Conservation (phyloP, 2,113 vertebrate genomes). For the Synchiropus splendidus region DNA sequence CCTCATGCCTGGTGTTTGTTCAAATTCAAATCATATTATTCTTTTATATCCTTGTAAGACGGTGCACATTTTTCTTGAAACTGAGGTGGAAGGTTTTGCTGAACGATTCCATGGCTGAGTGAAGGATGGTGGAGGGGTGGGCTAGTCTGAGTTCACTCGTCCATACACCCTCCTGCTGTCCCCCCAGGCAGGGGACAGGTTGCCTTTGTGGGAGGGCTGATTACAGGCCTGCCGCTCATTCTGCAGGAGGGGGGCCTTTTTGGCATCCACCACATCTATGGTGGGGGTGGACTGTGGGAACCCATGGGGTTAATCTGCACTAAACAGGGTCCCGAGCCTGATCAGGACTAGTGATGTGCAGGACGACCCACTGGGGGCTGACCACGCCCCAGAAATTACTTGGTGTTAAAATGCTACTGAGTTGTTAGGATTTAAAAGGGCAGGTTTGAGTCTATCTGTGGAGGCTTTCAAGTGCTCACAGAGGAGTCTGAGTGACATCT, state of each 20-base stretch:
- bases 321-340: constrained; percentile 30
- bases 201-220: constrained; percentile 32
- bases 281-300: constrained; percentile 12
- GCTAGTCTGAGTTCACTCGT: constrained; percentile 16
- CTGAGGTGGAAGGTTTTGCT: no score
- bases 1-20: no score
- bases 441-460: no score
- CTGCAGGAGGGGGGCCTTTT: constrained; percentile 33
- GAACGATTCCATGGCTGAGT: no score
- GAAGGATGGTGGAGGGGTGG: background rate
- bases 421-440: no score
- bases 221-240: constrained; percentile 39
- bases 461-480: background rate
- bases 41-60: no score
- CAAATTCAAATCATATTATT: no score
- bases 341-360: constrained; percentile 49
- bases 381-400: no score
- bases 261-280: constrained; percentile 26
- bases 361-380: no score
- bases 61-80: no score
- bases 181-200: constrained; percentile 29
- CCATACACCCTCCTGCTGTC: constrained; percentile 1
- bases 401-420: no score
- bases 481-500: constrained; percentile 1
- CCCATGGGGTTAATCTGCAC: constrained; percentile 40